Evolutionary conservation across 2,797 vertebrate species (phyloP).

Genomic region (Sciurus vulgaris): DNA sequence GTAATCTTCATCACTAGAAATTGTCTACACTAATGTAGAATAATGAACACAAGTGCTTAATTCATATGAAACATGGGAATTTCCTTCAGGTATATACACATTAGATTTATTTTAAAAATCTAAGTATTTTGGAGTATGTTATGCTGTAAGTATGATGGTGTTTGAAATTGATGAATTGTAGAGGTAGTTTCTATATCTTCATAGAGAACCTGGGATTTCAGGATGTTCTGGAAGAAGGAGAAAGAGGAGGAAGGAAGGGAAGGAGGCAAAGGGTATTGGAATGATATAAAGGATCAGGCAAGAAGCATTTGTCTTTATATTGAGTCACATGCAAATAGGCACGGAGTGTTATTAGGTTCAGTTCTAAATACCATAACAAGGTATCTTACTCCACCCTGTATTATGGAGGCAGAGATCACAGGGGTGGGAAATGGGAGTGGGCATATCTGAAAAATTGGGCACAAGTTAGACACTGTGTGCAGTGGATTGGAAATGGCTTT

Average conservation of each 20-base stretch:
- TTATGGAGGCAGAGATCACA: neutral
- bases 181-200: neutral
- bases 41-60: neutral
- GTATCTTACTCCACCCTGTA: neutral
- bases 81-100: neutral
- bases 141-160: neutral
- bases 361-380: neutral
- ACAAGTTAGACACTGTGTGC: neutral
- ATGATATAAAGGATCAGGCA: neutral
- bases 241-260: too few relatives aligned
- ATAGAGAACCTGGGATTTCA: conserved; percentile 28
- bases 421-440: neutral
- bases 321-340: neutral
- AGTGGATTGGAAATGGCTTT: neutral
- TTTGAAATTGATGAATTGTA: neutral
- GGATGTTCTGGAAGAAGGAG: neutral
- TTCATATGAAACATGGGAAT: neutral
- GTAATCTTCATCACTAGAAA: neutral
- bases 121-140: neutral
- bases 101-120: neutral
- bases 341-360: neutral
- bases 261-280: neutral
- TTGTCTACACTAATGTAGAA: neutral
- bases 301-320: neutral
- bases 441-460: neutral